phyloP scores from a whole-genome alignment of 2,888 invertebrate species.

The Teleiodes luculella region DNA sequence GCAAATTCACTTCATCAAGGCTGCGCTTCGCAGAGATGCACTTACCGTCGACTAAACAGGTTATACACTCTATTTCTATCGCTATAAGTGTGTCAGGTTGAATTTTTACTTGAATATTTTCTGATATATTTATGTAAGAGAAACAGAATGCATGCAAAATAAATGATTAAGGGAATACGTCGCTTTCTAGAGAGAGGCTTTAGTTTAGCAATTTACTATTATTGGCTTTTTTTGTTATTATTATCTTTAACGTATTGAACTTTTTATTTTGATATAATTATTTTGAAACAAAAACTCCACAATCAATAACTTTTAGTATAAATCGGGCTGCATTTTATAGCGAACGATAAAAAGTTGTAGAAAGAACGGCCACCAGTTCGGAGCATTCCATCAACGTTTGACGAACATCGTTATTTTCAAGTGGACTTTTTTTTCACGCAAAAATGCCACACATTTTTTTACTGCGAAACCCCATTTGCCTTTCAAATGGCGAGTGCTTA shows the following conservation, averaged over 20 bases:
- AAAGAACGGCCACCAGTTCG: neutral
- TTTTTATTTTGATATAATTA: too few relatives aligned
- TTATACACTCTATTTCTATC: neutral
- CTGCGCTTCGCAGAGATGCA: neutral
- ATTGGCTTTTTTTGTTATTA: too few relatives aligned
- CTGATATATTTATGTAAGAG: too few relatives aligned
- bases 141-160: too few relatives aligned
- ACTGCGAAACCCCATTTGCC: neutral
- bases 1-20: slow-evolving; percentile 1
- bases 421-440: neutral
- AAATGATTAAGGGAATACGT: too few relatives aligned
- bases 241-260: too few relatives aligned
- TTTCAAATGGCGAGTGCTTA: slow-evolving; percentile 2
- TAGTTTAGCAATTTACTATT: too few relatives aligned
- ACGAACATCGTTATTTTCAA: slow-evolving; percentile 4
- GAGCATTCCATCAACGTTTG: neutral
- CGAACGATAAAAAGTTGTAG: neutral
- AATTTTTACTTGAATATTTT: too few relatives aligned
- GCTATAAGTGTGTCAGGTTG: neutral
- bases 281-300: too few relatives aligned
- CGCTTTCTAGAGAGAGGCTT: too few relatives aligned
- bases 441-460: neutral
- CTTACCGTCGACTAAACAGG: slow-evolving; percentile 2
- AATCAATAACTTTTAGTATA: neutral
- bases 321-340: neutral